phyloP scores from a whole-genome alignment of 2,797 vertebrate genomes.

The Hephaestus fuliginosus region DNA sequence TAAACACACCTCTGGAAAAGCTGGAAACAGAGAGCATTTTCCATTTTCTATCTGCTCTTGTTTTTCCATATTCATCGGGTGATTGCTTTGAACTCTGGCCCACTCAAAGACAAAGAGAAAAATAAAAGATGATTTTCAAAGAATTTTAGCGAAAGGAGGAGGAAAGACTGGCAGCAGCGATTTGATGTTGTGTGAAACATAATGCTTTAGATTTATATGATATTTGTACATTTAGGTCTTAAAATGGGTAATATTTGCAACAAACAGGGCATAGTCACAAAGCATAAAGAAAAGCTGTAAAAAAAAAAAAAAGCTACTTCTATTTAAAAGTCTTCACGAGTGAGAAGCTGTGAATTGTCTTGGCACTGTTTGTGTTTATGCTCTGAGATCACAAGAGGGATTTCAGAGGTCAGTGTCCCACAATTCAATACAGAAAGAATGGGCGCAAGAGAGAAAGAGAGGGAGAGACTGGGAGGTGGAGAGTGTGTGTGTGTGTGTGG shows the following conservation, averaged over 20 bases:
- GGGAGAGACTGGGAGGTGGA: background rate
- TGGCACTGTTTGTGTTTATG: slow-evolving; percentile 40
- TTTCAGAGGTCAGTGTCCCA: slow-evolving; percentile 65
- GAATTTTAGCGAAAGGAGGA: background rate
- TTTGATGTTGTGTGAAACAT: background rate
- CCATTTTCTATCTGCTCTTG: slow-evolving; percentile 44
- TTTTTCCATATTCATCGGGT: slow-evolving; percentile 37
- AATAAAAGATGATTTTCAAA: background rate
- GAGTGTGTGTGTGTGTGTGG: slow-evolving; percentile 15
- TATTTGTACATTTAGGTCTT: background rate
- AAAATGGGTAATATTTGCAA: background rate
- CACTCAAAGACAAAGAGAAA: slow-evolving; percentile 39
- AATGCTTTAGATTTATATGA: background rate
- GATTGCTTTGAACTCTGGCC: slow-evolving; percentile 51
- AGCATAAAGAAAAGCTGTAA: background rate
- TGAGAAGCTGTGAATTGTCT: slow-evolving; percentile 30
- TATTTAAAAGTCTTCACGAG: background rate
- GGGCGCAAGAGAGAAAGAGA: background rate
- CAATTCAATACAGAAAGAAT: slow-evolving; percentile 56
- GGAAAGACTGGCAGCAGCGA: background rate
- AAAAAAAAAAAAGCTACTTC: background rate
- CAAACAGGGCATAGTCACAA: background rate
- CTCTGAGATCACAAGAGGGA: slow-evolving; percentile 35
- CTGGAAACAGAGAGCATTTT: slow-evolving; percentile 54
- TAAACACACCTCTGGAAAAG: slow-evolving; percentile 60